Evolutionary conservation across 2,888 invertebrate genomes (phyloP).

Genomic region (Tenthredo notha): DNA sequence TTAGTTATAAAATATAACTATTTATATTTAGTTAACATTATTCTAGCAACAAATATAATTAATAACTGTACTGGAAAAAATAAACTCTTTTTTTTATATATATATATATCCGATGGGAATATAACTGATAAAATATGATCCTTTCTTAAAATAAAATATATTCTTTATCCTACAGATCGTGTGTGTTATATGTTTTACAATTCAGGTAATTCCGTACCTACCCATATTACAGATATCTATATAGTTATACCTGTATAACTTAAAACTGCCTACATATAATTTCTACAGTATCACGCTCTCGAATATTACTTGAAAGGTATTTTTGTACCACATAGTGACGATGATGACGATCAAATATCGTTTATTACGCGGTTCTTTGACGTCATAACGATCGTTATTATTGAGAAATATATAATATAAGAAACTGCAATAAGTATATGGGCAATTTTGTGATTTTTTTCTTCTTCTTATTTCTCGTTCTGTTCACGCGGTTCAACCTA

Average conservation of each 20-base stretch:
- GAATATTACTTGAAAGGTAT: conserved; percentile 1
- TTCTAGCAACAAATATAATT: too few relatives aligned
- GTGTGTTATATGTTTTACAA: background rate
- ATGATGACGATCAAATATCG: conserved; percentile 3
- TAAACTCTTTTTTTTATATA: background rate
- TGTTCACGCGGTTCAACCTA: background rate
- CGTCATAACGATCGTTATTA: conserved; percentile 3
- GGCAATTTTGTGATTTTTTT: background rate
- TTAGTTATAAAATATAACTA: too few relatives aligned
- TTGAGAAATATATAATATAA: background rate
- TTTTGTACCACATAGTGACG: background rate
- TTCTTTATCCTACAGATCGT: too few relatives aligned
- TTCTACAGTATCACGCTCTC: background rate
- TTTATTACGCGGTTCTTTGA: background rate
- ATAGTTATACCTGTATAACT: background rate
- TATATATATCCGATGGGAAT: background rate
- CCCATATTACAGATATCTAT: background rate
- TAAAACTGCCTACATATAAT: background rate
- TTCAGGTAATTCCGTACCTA: background rate
- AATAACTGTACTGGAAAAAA: too few relatives aligned
- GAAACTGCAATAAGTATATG: background rate
- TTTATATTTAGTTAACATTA: too few relatives aligned
- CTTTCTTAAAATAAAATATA: background rate
- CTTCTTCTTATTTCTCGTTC: too few relatives aligned
- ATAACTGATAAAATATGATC: background rate